Conservation (phyloP, 2,113 vertebrate species). For the Pelusios castaneus region DNA sequence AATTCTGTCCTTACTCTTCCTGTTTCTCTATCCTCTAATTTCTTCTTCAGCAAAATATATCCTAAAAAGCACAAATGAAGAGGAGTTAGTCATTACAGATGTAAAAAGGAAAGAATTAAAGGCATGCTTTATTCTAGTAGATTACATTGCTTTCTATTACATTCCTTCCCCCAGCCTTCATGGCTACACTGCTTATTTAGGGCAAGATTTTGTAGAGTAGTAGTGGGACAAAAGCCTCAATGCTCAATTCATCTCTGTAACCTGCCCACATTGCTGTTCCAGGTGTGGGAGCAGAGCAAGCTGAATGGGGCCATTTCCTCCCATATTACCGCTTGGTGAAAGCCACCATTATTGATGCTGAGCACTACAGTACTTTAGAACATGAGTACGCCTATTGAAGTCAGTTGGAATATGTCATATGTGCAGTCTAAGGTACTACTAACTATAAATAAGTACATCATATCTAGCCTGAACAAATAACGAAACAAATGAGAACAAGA, state of each 20-base stretch:
- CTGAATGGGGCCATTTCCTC: constrained; percentile 14
- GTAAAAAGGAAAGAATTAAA: not conserved
- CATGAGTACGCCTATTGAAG: not conserved
- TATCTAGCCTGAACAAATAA: not conserved
- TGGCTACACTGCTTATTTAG: not conserved
- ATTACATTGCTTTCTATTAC: not conserved
- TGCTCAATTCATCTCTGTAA: not conserved
- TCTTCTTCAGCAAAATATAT: not conserved
- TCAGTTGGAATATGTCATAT: not conserved
- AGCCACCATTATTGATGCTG: not conserved
- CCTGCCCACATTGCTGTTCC: not conserved
- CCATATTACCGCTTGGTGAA: not conserved
- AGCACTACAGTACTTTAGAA: rapidly evolving
- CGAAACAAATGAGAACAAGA: not conserved
- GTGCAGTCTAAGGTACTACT: not conserved
- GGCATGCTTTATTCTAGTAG: not conserved
- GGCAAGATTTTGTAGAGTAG: not conserved
- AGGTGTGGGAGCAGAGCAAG: not conserved
- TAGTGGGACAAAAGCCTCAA: rapidly evolving
- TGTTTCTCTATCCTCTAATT: not conserved
- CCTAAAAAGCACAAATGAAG: not conserved
- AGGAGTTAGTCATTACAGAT: rapidly evolving
- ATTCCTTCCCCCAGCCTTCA: not conserved
- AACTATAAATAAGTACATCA: not conserved
- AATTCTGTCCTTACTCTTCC: not conserved